Percentiles rank a stretch among this genome's conserved stretches.
Conservation (phyloP, 2,888 invertebrate genomes). For the Lasioglossum villosulum region DNA sequence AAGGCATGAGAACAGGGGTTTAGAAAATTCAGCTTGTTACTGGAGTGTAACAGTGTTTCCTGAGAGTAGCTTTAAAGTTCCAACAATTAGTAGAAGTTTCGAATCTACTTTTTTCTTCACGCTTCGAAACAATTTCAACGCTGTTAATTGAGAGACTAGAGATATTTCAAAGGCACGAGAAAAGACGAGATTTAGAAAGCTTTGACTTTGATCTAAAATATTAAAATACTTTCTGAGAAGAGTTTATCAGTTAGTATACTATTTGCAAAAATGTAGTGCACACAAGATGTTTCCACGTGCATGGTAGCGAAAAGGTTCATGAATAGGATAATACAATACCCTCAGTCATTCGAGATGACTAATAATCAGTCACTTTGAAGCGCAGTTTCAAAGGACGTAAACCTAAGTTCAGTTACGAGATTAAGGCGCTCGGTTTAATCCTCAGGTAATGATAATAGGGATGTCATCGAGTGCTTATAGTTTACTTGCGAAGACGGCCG, state of each 20-base stretch:
- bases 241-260: too few species aligned
- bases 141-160: background rate
- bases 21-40: background rate
- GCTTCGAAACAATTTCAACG: background rate
- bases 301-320: background rate
- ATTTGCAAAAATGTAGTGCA: background rate
- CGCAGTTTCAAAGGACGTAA: background rate
- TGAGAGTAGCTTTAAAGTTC: background rate
- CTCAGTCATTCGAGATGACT: background rate
- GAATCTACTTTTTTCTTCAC: background rate
- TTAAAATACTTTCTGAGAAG: background rate
- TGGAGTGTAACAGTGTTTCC: background rate
- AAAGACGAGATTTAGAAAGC: background rate
- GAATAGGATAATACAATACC: background rate
- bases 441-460: slow-evolving; percentile 67
- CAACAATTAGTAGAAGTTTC: background rate
- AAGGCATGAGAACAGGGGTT: background rate
- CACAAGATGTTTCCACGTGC: background rate
- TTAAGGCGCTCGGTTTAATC: slow-evolving; percentile 26
- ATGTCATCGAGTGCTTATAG: slow-evolving; percentile 54
- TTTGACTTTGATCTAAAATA: background rate
- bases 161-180: background rate
- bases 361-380: slow-evolving; percentile 4
- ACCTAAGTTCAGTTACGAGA: slow-evolving; percentile 7
- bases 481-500: slow-evolving; percentile 64